Percentiles rank a stretch among this genome's conserved stretches.
phyloP scores from a whole-genome alignment of 2,888 invertebrate genomes.

The Lutraria lutraria region DNA sequence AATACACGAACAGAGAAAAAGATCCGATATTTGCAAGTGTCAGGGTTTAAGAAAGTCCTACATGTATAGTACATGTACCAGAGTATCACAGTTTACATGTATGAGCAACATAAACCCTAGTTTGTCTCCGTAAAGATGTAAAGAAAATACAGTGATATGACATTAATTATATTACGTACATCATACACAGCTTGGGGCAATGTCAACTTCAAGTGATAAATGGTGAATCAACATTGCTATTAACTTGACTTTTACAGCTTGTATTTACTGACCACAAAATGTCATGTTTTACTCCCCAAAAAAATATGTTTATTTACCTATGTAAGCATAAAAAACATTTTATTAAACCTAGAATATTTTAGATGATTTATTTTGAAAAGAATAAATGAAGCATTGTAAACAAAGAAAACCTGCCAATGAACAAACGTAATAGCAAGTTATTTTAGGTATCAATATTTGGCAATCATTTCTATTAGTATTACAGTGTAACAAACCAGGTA shows the following conservation, averaged over 20 bases:
- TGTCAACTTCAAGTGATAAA: slow-evolving; percentile 21
- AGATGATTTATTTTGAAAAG: neutral
- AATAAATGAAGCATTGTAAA: neutral
- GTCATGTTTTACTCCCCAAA: neutral
- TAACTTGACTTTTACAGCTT: neutral
- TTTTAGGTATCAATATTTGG: slow-evolving; percentile 17
- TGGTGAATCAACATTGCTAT: neutral
- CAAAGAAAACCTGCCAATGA: neutral
- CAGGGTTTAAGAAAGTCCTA: no score
- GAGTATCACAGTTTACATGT: neutral
- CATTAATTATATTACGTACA: slow-evolving; percentile 33
- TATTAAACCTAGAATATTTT: neutral
- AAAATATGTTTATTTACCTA: neutral
- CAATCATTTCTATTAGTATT: slow-evolving; percentile 16
- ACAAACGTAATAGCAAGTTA: neutral
- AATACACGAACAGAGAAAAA: no score
- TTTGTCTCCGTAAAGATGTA: neutral
- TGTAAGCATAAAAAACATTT: neutral
- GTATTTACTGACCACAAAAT: neutral
- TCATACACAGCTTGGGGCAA: slow-evolving; percentile 23
- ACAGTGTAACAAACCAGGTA: neutral
- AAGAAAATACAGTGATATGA: slow-evolving; percentile 17
- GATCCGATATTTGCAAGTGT: no score
- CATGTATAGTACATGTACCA: no score
- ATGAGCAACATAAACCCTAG: neutral